Evolutionary conservation across 1,140 invertebrate genomes (phyloP).

Genomic region (Globodera rostochiensis): DNA sequence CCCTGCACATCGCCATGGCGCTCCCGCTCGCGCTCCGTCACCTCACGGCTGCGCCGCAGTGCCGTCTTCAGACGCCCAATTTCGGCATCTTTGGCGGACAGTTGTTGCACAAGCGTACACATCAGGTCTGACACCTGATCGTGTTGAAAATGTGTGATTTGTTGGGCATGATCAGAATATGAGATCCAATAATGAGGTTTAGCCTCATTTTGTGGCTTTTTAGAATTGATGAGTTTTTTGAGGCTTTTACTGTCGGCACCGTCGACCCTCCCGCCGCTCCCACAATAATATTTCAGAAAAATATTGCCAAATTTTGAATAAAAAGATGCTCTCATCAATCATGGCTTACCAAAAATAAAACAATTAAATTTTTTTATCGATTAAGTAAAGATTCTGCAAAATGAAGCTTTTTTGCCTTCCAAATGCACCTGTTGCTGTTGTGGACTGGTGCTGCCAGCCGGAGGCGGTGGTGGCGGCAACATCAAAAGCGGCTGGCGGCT

Average conservation of each 20-base stretch:
- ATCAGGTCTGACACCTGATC: conserved; percentile 21
- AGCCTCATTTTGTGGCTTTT: too few species aligned
- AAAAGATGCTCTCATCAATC: too few species aligned
- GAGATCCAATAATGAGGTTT: too few species aligned
- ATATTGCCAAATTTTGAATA: too few species aligned
- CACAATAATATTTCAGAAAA: too few species aligned
- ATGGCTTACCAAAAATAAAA: too few species aligned
- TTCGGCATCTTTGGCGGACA: conserved; percentile 24
- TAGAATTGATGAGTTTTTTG: too few species aligned
- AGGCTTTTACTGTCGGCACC: too few species aligned
- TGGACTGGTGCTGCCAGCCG: neutral
- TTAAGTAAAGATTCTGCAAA: too few species aligned
- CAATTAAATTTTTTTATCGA: too few species aligned
- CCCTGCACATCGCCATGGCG: neutral
- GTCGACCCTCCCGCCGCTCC: too few species aligned
- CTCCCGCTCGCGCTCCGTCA: neutral
- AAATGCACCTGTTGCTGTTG: neutral
- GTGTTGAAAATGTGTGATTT: neutral
- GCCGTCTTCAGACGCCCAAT: conserved; percentile 12
- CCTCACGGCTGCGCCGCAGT: neutral
- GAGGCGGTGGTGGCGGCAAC: neutral
- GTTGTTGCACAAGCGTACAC: conserved; percentile 23
- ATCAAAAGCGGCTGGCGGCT: neutral
- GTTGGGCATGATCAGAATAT: neutral
- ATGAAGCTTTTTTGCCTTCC: too few species aligned